Percentiles rank a stretch among this genome's conserved stretches.
Conservation (phyloP, 2,888 invertebrate genomes). For the Philereme transversata region DNA sequence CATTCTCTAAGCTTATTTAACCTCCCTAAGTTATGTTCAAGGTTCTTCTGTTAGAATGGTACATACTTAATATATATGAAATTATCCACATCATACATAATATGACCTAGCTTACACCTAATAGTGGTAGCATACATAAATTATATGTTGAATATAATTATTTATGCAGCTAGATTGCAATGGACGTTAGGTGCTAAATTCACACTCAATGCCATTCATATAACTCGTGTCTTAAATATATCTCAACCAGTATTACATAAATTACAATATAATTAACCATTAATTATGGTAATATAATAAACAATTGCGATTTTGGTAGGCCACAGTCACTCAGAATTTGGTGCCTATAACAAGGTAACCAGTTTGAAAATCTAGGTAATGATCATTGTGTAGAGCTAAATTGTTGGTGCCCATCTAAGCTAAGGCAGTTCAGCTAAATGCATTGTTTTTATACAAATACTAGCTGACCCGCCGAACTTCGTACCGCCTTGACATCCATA, state of each 20-base stretch:
- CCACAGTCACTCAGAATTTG: conserved; percentile 22
- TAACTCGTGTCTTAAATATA: conserved; percentile 6
- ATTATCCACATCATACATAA: too few species aligned
- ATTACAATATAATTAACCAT: conserved; percentile 23
- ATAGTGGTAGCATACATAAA: too few species aligned
- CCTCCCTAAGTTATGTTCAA: too few species aligned
- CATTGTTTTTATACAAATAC: too few species aligned
- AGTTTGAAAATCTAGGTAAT: not conserved
- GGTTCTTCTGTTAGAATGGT: too few species aligned
- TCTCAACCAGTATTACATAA: conserved; percentile 18
- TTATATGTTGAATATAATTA: not conserved
- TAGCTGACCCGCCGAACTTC: too few species aligned
- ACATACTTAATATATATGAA: too few species aligned
- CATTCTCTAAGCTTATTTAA: too few species aligned
- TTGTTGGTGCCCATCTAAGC: not conserved
- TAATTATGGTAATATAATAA: conserved; percentile 27
- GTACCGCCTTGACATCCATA: too few species aligned
- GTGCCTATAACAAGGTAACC: conserved; percentile 6
- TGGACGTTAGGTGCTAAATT: not conserved
- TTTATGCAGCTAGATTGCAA: not conserved
- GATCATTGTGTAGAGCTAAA: not conserved
- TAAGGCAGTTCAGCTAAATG: not conserved
- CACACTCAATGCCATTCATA: conserved; percentile 4
- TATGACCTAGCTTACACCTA: too few species aligned
- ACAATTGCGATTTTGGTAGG: conserved; percentile 28